Conservation (phyloP, 2,113 vertebrate genomes). For the Mus spicilegus region DNA sequence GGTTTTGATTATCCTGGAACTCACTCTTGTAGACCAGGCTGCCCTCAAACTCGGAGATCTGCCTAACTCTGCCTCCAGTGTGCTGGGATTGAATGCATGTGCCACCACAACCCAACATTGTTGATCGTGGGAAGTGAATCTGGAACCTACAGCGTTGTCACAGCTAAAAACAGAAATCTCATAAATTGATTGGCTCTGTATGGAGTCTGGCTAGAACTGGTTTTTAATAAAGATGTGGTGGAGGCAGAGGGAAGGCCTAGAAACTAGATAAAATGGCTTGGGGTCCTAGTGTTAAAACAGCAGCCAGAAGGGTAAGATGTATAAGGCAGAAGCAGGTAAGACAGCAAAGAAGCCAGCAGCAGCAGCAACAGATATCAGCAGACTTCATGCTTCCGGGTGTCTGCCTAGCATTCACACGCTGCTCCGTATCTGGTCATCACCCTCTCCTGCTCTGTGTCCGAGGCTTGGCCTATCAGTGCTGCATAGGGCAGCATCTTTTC, state of each 20-base stretch:
- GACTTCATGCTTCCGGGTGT: not conserved
- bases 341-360: not conserved
- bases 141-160: conserved; percentile 12
- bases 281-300: not conserved
- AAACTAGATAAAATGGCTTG: not conserved
- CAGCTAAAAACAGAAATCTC: not conserved
- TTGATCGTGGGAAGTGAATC: not conserved
- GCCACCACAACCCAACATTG: not conserved
- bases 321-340: not conserved
- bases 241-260: not conserved
- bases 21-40: not conserved
- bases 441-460: not conserved
- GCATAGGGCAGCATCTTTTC: not conserved
- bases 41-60: not conserved
- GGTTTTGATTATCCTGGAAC: not conserved
- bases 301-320: not conserved
- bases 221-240: conserved; percentile 13
- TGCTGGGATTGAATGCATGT: not conserved
- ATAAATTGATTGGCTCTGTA: not conserved
- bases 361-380: not conserved
- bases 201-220: not conserved
- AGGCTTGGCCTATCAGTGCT: not conserved
- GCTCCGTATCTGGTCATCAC: not conserved
- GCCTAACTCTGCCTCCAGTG: not conserved
- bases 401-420: not conserved